phyloP scores from a whole-genome alignment of 2,113 vertebrate species.

The Grallaria varia region DNA sequence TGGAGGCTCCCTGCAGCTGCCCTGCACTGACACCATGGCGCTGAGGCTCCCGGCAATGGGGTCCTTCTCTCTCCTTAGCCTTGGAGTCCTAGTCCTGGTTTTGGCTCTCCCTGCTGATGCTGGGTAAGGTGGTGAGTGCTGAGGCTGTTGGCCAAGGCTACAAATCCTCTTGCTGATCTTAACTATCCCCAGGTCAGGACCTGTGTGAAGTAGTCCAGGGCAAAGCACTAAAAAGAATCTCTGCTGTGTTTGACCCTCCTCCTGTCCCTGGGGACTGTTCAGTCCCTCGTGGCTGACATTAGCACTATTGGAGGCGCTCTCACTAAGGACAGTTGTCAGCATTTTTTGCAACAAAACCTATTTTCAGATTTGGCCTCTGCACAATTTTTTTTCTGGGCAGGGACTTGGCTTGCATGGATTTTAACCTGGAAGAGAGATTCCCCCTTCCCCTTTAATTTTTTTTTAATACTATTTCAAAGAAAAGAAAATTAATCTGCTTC shows the following conservation, averaged over 20 bases:
- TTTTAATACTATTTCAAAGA: background rate
- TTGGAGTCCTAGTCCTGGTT: conserved; percentile 63
- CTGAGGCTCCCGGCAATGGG: background rate
- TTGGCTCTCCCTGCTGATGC: conserved; percentile 50
- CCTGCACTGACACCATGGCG: conserved; percentile 54
- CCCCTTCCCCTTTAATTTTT: background rate
- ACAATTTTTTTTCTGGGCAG: background rate
- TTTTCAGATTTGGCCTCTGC: conserved; percentile 14
- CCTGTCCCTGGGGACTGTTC: background rate
- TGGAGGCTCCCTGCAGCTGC: background rate
- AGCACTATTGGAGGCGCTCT: background rate
- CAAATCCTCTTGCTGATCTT: background rate
- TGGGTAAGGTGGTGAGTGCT: conserved; percentile 70
- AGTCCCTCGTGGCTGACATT: background rate
- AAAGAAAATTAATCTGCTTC: background rate
- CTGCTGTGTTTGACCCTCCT: background rate
- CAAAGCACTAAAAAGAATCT: background rate
- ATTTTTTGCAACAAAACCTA: background rate
- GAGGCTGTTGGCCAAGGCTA: conserved; percentile 37
- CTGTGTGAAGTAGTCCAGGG: background rate
- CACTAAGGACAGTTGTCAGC: background rate
- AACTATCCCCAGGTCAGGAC: fast-evolving
- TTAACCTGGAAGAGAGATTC: background rate
- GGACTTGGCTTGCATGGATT: background rate
- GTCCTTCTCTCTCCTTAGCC: background rate